Percentiles rank a stretch among this genome's conserved stretches.
Evolutionary conservation across 2,888 invertebrate genomes (phyloP).

Genomic region (Eumerus sabulonum): DNA sequence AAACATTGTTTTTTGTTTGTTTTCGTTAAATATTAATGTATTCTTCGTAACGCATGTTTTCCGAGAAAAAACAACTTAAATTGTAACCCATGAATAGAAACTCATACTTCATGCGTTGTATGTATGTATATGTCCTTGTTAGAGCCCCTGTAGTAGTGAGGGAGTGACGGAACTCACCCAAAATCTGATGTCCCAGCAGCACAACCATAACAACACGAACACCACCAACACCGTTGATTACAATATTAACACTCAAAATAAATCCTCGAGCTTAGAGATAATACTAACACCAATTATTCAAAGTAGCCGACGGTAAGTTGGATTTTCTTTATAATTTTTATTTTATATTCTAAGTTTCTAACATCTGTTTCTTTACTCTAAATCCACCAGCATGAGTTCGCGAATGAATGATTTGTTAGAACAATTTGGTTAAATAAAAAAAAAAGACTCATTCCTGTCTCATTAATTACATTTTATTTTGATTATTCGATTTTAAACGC

Average conservation of each 20-base stretch:
- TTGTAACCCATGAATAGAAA: conserved; percentile 4
- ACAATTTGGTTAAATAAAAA: too few species aligned
- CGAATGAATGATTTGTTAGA: too few species aligned
- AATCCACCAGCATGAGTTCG: too few species aligned
- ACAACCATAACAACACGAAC: conserved; percentile 59
- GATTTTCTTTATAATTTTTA: conserved; percentile 21
- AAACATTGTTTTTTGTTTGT: conserved; percentile 1
- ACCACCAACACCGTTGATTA: conserved; percentile 65
- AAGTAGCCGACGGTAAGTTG: conserved; percentile 80
- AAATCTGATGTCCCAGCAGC: conserved; percentile 70
- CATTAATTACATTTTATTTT: too few species aligned
- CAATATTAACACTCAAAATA: conserved; percentile 74
- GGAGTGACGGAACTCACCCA: conserved; percentile 69
- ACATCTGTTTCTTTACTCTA: too few species aligned
- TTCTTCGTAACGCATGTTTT: conserved; percentile 42
- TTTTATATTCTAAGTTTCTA: not conserved
- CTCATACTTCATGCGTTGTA: conserved; percentile 54
- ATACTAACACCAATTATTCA: conserved; percentile 80
- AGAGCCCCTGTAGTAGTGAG: conserved; percentile 70
- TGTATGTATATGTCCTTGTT: conserved; percentile 62
- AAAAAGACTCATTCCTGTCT: too few species aligned
- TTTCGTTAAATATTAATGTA: conserved; percentile 8
- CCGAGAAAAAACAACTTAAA: conserved; percentile 4
- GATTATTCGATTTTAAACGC: too few species aligned
- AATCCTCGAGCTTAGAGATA: conserved; percentile 80